Evolutionary conservation across 2,888 invertebrate species (phyloP).

Genomic region (Pyralis farinalis): DNA sequence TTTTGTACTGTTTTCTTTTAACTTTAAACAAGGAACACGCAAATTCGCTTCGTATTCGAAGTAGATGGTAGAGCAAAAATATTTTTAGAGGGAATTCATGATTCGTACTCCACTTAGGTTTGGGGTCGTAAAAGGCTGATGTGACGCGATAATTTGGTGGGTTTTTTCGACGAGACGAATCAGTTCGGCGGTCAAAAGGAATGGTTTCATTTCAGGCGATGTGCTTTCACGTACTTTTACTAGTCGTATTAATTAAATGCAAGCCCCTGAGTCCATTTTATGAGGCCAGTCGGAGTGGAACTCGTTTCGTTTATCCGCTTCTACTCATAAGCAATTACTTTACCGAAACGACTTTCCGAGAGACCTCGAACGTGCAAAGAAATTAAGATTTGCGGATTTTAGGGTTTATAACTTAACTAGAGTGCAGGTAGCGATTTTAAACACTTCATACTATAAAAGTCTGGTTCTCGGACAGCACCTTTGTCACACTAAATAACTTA

Average conservation of each 20-base stretch:
- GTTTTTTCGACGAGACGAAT: slow-evolving; percentile 53
- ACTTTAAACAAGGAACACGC: slow-evolving; percentile 8
- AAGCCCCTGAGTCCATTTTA: slow-evolving; percentile 75
- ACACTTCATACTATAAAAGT: too few species aligned
- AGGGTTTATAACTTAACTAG: slow-evolving; percentile 55
- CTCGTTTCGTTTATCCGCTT: slow-evolving; percentile 76
- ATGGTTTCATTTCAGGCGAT: slow-evolving; percentile 61
- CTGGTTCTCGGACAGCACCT: too few species aligned
- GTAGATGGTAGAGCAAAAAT: slow-evolving; percentile 1
- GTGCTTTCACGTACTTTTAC: slow-evolving; percentile 65
- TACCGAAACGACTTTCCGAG: slow-evolving; percentile 66
- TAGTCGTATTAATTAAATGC: slow-evolving; percentile 77
- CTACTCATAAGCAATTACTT: slow-evolving; percentile 79
- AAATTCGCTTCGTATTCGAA: slow-evolving; percentile 6
- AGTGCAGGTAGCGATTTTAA: slow-evolving; percentile 28
- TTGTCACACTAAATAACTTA: too few species aligned
- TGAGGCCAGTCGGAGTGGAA: slow-evolving; percentile 63
- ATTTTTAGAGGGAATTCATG: slow-evolving; percentile 23
- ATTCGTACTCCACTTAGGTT: slow-evolving; percentile 33
- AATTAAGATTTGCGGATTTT: slow-evolving; percentile 66
- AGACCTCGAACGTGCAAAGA: slow-evolving; percentile 63
- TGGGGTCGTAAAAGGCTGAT: slow-evolving; percentile 38
- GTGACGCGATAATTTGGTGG: slow-evolving; percentile 39
- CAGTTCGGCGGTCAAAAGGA: slow-evolving; percentile 62
- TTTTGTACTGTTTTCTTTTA: slow-evolving; percentile 11